These are phyloP conservation scores for Nematopogon swammerdamellus DNA, from an alignment of 2,888 invertebrate genomes.

Conservation along the genomic window DNA sequence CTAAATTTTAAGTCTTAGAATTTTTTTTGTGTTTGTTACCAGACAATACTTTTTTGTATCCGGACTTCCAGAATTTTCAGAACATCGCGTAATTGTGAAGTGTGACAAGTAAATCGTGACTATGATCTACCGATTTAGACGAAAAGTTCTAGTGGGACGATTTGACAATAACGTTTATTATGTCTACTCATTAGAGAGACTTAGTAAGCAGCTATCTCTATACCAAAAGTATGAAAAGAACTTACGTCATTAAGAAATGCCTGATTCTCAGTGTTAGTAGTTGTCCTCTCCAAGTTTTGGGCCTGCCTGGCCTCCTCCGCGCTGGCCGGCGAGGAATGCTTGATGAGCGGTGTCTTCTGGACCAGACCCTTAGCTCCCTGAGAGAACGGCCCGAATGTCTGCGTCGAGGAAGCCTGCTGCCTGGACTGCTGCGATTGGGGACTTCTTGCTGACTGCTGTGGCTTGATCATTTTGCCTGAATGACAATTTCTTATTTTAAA, in stretches of 20 bases:
- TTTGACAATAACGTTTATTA: too few species aligned
- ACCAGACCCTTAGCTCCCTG: constrained; percentile 79
- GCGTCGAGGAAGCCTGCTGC: constrained; percentile 40
- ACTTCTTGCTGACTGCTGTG: background rate
- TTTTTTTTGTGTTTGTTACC: too few species aligned
- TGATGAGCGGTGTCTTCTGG: constrained; percentile 85
- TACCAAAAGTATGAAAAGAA: constrained; percentile 10
- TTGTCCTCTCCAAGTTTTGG: constrained; percentile 66
- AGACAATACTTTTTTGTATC: too few species aligned
- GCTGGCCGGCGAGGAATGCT: constrained; percentile 69
- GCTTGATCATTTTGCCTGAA: background rate
- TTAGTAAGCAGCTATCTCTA: too few species aligned
- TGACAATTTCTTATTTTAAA: too few species aligned
- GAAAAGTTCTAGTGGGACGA: too few species aligned
- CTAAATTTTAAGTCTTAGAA: too few species aligned
- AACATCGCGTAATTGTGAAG: too few species aligned
- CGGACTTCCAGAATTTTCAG: too few species aligned
- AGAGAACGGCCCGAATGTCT: constrained; percentile 73
- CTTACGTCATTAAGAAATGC: constrained; percentile 87
- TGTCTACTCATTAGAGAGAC: too few species aligned
- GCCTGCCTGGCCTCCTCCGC: constrained; percentile 67
- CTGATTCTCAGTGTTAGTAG: constrained; percentile 87
- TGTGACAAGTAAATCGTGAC: background rate
- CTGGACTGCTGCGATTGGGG: constrained; percentile 25
- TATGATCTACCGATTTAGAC: too few species aligned